phyloP scores from a whole-genome alignment of 2,888 invertebrate species.

The Sturmia bella region DNA sequence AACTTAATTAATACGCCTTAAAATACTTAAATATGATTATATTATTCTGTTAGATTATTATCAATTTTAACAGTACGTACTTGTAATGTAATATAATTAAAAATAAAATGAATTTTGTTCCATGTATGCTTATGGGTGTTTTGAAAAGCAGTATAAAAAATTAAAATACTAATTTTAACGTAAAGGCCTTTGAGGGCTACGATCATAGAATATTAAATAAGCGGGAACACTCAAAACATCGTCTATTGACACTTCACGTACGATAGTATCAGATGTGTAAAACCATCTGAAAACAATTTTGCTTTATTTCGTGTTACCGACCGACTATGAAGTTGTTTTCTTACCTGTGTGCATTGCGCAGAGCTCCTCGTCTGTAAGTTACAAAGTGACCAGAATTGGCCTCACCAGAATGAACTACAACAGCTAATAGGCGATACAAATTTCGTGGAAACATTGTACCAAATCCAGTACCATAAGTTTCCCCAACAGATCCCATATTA shows the following conservation, averaged over 20 bases:
- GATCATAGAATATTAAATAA: constrained; percentile 96
- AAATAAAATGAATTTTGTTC: constrained; percentile 58
- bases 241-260: constrained; percentile 89
- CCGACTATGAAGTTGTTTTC: not conserved
- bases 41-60: constrained; percentile 13
- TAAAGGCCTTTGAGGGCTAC: constrained; percentile 78
- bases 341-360: constrained; percentile 81
- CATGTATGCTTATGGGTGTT: constrained; percentile 46
- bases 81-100: constrained; percentile 24
- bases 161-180: constrained; percentile 48
- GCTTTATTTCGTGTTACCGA: not conserved
- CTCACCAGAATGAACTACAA: constrained; percentile 95
- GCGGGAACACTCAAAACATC: constrained; percentile 93
- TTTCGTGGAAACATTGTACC: constrained; percentile 83
- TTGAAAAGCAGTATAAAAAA: not conserved
- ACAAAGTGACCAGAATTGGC: constrained; percentile 97
- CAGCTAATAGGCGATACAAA: constrained; percentile 90
- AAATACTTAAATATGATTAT: constrained; percentile 33
- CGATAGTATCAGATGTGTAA: constrained; percentile 92
- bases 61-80: constrained; percentile 8
- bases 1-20: constrained; percentile 47
- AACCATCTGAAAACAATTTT: constrained; percentile 86
- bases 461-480: constrained; percentile 75
- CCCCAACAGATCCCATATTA: constrained; percentile 74
- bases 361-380: constrained; percentile 90